A percentile compares a stretch with the other conserved stretches of the same genome.
Evolutionary conservation across 2,113 vertebrate genomes (phyloP).

Genomic region (Melanerpes formicivorus): DNA sequence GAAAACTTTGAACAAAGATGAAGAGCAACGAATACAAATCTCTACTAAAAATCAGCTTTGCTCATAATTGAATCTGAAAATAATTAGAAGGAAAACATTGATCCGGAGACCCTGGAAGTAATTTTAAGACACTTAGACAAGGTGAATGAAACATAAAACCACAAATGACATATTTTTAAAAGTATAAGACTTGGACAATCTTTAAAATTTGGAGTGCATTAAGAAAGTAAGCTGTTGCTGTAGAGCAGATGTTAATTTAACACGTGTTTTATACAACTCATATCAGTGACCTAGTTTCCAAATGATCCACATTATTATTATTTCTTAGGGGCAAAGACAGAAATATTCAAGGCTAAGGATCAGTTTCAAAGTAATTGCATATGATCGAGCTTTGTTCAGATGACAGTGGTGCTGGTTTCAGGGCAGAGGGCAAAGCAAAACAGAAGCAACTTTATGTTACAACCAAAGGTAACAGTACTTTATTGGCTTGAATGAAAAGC

Average conservation of each 20-base stretch:
- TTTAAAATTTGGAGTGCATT: neutral
- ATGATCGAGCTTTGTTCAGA: neutral
- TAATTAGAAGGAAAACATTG: neutral
- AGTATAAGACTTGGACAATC: neutral
- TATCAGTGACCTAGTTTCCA: neutral
- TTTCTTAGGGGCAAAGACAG: neutral
- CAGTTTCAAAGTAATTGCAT: neutral
- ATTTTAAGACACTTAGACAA: neutral
- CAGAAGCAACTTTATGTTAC: neutral
- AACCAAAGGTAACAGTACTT: neutral
- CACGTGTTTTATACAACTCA: fast-evolving
- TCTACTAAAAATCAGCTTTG: neutral
- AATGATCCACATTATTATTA: neutral
- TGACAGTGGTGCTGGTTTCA: neutral
- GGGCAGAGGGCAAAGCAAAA: neutral
- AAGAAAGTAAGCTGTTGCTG: neutral
- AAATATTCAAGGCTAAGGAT: neutral
- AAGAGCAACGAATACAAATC: neutral
- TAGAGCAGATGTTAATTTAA: neutral
- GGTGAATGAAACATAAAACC: neutral
- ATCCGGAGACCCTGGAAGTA: neutral
- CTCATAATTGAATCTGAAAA: neutral
- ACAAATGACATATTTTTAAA: neutral
- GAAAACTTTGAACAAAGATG: neutral
- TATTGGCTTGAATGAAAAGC: neutral